Evolutionary conservation across 2,888 invertebrate species (phyloP).

Genomic region (Phoronis australis): DNA sequence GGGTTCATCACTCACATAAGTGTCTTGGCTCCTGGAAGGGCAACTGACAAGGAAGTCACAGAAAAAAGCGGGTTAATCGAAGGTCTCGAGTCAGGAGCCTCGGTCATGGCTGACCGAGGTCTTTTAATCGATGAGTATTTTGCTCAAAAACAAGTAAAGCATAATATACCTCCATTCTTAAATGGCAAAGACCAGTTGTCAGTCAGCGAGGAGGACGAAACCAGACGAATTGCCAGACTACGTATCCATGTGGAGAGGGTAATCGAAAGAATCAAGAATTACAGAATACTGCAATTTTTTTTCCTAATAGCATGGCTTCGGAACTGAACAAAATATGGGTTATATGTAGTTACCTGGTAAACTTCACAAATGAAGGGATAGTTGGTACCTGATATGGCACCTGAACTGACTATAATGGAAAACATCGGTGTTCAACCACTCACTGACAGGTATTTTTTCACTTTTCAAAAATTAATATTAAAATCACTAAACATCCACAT

Average conservation of each 20-base stretch:
- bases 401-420: no score
- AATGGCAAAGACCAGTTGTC: constrained; percentile 5
- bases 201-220: constrained; percentile 1
- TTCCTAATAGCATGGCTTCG: constrained; percentile 6
- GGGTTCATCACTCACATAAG: constrained; percentile 9
- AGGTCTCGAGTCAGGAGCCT: constrained; percentile 8
- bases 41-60: constrained; percentile 13
- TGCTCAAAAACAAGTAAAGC: constrained; percentile 1
- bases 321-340: constrained; percentile 9
- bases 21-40: constrained; percentile 6
- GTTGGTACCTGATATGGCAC: not conserved
- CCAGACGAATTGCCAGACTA: constrained; percentile 2
- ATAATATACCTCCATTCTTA: constrained; percentile 12
- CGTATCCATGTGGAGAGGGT: constrained; percentile 8
- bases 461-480: no score
- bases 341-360: constrained; percentile 6
- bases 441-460: no score
- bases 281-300: constrained; percentile 7
- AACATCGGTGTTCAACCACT: no score
- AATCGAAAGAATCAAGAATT: constrained; percentile 7
- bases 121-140: constrained; percentile 9
- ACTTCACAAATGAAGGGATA: not conserved
- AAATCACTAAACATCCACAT: no score
- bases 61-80: constrained; percentile 4
- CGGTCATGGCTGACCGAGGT: constrained; percentile 14